These are phyloP conservation scores for Rousettus leschenaultii DNA, from an alignment of 2,113 vertebrate genomes.

Conservation along the genomic window DNA sequence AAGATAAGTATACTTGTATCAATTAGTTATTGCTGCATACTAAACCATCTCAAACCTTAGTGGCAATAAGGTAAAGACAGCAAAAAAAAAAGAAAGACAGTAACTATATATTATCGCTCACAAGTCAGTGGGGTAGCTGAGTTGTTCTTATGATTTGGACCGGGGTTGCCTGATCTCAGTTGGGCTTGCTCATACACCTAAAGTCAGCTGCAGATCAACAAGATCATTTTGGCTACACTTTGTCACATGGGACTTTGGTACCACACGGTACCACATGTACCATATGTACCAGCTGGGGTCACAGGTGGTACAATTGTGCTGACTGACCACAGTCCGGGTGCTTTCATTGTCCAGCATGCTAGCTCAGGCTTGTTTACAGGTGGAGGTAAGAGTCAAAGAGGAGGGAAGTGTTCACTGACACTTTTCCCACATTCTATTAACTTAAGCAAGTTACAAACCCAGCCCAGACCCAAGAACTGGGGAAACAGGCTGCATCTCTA, in stretches of 20 bases:
- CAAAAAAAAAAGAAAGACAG: background rate
- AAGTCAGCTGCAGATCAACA: background rate
- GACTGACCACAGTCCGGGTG: background rate
- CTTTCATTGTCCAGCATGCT: background rate
- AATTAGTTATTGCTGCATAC: background rate
- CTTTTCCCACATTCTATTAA: background rate
- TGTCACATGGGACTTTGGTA: background rate
- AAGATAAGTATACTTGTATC: background rate
- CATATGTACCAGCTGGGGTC: background rate
- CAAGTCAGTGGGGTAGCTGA: background rate
- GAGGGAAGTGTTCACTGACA: background rate
- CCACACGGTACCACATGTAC: background rate
- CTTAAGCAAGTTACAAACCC: background rate
- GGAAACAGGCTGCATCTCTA: background rate
- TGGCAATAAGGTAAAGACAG: background rate
- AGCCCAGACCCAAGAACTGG: background rate
- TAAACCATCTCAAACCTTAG: background rate
- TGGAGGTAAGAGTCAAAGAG: background rate
- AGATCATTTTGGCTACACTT: background rate
- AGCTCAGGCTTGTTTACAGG: background rate
- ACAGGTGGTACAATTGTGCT: background rate
- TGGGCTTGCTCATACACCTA: background rate
- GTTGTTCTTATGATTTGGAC: background rate
- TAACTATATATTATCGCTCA: background rate
- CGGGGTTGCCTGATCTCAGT: background rate